These are phyloP conservation scores for Drosophila lacicola DNA, from an alignment of 2,888 invertebrate genomes.

Conservation along the genomic window DNA sequence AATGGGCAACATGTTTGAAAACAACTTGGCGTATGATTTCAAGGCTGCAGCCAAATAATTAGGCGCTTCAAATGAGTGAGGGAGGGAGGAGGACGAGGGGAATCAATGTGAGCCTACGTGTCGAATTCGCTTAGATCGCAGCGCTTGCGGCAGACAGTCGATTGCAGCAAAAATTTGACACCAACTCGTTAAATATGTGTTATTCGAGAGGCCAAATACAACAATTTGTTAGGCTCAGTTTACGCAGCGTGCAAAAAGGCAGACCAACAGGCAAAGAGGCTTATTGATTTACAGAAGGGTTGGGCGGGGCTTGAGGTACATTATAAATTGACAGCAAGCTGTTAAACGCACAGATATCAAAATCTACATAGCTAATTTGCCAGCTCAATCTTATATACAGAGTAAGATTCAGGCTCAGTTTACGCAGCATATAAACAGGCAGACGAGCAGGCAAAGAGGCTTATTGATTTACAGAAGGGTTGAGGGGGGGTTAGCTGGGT, in stretches of 20 bases:
- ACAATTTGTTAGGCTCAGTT: background rate
- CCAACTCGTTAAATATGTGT: conserved; percentile 3
- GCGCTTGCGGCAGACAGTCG: too few species aligned
- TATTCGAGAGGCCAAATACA: background rate
- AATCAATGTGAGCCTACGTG: too few species aligned
- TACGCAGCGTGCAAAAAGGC: background rate
- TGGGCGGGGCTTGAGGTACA: background rate
- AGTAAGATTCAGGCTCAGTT: too few species aligned
- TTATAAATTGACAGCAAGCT: background rate
- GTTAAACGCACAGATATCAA: background rate
- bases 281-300: background rate
- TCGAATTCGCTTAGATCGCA: too few species aligned
- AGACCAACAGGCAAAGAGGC: background rate
- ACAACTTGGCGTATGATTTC: background rate
- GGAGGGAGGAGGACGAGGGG: background rate
- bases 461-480: background rate
- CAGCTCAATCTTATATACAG: background rate
- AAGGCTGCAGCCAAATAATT: conserved; percentile 17
- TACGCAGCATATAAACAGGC: too few species aligned
- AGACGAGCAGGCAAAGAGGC: background rate
- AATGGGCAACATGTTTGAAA: conserved; percentile 2
- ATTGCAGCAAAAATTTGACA: conserved; percentile 11
- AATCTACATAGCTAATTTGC: background rate
- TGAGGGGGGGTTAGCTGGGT: background rate
- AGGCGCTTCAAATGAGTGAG: background rate